A percentile compares a stretch with the other conserved stretches of the same genome.
Conservation (phyloP, 2,888 invertebrate genomes). For the Hoplodrina blanda region DNA sequence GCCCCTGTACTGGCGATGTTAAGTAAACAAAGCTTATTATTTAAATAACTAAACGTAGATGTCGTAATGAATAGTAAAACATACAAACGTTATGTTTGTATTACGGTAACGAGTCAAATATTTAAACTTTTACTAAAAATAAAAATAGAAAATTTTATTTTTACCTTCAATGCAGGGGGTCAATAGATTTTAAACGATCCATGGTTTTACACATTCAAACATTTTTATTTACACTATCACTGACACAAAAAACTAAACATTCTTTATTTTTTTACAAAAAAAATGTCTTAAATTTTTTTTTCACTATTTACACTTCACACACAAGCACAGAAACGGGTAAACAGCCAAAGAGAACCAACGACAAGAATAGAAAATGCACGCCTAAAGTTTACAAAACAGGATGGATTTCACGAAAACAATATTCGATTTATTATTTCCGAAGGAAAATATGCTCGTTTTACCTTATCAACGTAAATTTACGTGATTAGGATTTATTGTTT, state of each 20-base stretch:
- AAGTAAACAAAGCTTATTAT: conserved; percentile 16
- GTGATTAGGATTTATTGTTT: conserved; percentile 26
- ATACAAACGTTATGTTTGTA: background rate
- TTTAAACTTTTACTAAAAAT: background rate
- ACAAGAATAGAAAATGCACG: conserved; percentile 62
- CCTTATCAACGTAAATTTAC: conserved; percentile 28
- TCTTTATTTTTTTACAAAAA: background rate
- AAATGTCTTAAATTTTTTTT: conserved; percentile 8
- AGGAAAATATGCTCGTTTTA: conserved; percentile 38
- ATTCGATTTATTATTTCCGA: conserved; percentile 56
- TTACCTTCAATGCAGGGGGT: conserved; percentile 79
- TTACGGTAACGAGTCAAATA: too few species aligned
- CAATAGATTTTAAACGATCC: conserved; percentile 68
- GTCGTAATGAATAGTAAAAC: conserved; percentile 3
- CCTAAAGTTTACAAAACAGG: conserved; percentile 71
- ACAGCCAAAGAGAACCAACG: conserved; percentile 55
- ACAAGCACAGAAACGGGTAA: conserved; percentile 59
- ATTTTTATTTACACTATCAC: conserved; percentile 58
- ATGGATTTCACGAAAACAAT: conserved; percentile 74
- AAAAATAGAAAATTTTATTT: conserved; percentile 69
- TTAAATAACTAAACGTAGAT: background rate
- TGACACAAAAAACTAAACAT: conserved; percentile 10
- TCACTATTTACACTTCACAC: conserved; percentile 41
- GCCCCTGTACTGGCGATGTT: background rate
- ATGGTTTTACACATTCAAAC: conserved; percentile 60